phyloP scores from a whole-genome alignment of 2,113 vertebrate species.

The Megaceryle maxima region DNA sequence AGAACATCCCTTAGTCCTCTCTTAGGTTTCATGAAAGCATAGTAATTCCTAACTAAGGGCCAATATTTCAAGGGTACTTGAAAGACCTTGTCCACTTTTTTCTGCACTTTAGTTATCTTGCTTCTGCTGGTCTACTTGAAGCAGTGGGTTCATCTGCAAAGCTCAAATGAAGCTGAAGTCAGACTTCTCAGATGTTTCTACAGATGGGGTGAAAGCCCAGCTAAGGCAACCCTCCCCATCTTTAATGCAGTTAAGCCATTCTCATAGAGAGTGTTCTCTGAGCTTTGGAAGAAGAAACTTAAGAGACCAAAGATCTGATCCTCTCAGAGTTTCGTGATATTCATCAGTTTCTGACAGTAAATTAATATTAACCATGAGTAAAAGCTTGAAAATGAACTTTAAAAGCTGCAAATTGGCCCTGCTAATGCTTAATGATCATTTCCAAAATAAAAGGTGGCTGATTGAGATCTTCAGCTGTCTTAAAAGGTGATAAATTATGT shows the following conservation, averaged over 20 bases:
- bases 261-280: background rate
- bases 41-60: background rate
- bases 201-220: background rate
- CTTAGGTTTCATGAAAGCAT: background rate
- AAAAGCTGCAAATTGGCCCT: slow-evolving; percentile 30
- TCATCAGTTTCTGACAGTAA: slow-evolving; percentile 11
- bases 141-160: background rate
- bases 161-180: background rate
- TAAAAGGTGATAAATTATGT: slow-evolving; percentile 26
- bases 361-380: slow-evolving; percentile 33
- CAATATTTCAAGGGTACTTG: background rate
- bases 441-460: slow-evolving; percentile 56
- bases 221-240: background rate
- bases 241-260: background rate
- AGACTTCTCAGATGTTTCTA: background rate
- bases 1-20: background rate
- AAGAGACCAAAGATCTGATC: background rate
- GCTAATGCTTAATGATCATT: slow-evolving; percentile 38
- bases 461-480: slow-evolving; percentile 38
- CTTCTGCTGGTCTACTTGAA: background rate
- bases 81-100: background rate
- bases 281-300: background rate
- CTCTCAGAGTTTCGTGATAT: background rate
- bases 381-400: slow-evolving; percentile 53
- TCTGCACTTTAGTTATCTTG: background rate